Evolutionary conservation across 1,140 invertebrate species (phyloP), one percentile per base, ranked within the genome.

Genomic region (Mesaphorura yosii): DNA sequence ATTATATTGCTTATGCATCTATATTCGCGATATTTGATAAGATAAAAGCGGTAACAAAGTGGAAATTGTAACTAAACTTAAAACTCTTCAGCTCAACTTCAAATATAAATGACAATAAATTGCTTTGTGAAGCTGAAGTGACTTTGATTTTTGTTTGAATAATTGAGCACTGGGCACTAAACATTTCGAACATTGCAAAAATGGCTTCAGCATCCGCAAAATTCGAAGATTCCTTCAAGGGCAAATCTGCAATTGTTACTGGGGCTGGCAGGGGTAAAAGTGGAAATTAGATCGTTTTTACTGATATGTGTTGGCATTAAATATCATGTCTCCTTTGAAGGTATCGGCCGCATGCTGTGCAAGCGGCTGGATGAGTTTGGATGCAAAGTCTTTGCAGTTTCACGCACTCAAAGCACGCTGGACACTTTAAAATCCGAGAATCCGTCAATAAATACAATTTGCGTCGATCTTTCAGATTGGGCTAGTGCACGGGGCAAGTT

Each of bases 391-490:
- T 34, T 34, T n/a, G 31, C 31, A 10, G 10, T 34, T 10, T 10
- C 31, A 34, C 10, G n/a, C n/a, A 34, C 10, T 10, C 10, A 10
- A 34, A n/a, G n/a, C 10, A 34, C 31, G 10, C n/a, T 34, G 31
- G 31, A 34, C 10, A n/a, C 10, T 34, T 34, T 34, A n/a, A 34
- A 34, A 34, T 10, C 10, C n/a, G 31, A 34, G n/a, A 10, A 10
- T 34, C 31, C 31, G n/a, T 34, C 31, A 34, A 66, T 76, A 40
- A 75, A 78, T n/a, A 72, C 84, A 2, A 70, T 75, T 7, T 64
- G 75, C 29, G 74, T 82, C 1, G 86, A 94, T 68, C 63, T 93
- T 14, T 66, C 65, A 1, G 73, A 91, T 63, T 93, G 88, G 87
- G 70, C 81, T 1, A 73, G 71, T 48, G 86, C 86, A 0, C 75